Evolutionary conservation across 1,140 invertebrate species (phyloP), one percentile per base, ranked within the genome.

Genomic region (Drosophila sp.): DNA sequence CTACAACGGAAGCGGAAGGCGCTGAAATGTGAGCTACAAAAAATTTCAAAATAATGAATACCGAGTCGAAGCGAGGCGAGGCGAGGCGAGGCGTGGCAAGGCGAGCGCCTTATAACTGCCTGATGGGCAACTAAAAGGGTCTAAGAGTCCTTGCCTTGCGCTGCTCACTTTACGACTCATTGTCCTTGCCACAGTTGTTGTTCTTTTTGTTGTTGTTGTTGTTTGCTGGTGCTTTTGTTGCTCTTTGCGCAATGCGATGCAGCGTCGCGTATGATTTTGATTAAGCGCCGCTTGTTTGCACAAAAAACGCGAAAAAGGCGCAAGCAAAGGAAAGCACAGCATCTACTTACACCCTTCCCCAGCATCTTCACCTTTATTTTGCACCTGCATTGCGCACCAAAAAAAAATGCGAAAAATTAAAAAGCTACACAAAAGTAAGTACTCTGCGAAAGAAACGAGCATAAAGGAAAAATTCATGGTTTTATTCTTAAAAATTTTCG

Each of bases 31-130:
- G 84, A 73, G 76, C 84, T 87, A 38, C 35, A 82, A 84, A 87
- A 66, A 87, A 87, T 89, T 89, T 87, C 84, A 87, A 87, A 89
- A 87, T 87, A 87, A 87, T 87, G 84, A 87, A 76, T 89, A 70
- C 76, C 73, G 17, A 17, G 17, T 17, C 17, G 17, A 17, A 17
- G 17, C 17, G 17, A 17, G 17, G 17, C 17, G 17, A 17, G 17
- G 17, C 17, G 17, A 17, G 17, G 17, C 17, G 17, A 17, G 17
- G 17, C 17, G 17, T 17, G 17, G 0, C 17, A 38, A 38, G 61
- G 55, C 17, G 7, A 25, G 55, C 68, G 61, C 63, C 67, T 44
- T 60, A 50, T 50, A 25, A 50, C 44, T 30, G 32, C 54, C 47
- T 58, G 32, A 60, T 25, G 55, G 55, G 55, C 55, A 57, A 57